Base-by-base conservation (phyloP, 1,140 invertebrate genomes). In the Protaetia brevitarsis region DNA sequence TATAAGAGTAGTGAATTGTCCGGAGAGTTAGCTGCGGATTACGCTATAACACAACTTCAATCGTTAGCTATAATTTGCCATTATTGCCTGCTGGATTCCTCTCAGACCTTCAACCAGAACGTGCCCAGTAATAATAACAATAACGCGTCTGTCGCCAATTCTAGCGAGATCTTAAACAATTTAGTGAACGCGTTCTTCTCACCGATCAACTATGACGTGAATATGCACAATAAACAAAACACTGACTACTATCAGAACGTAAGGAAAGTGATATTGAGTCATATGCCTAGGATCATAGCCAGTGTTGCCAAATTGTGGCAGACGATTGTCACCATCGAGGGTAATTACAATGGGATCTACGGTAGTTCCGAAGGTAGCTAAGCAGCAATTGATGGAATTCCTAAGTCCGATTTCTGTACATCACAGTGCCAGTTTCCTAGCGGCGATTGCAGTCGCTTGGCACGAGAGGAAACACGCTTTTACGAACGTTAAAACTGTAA, bases 371-470 rank as follows among this genome's bases (percentile, higher is more conserved):
- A 81, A 88, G 79, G 81, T 88, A 66, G 86, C 92, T 0, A 88
- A 89, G 63, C 88, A 91, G 70, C 89, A 93, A 68, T 82, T 97
- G 26, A 77, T 96, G 60, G 91, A 94, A 75, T 89, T 96, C 64
- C 77, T 97, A 0, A 94, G 91, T 74, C 94, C 95, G 1, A 89
- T 97, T 51, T 92, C 93, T 11, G 84, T 93, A 36, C 89, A 93
- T 75, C 92, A 97, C 78, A 89, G 91, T 28, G 83, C 86, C 10
- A 90, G 90, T 75, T 92, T 97, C 67, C 79, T 97, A 58, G 88
- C 89, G 16, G 90, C 94, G 10, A 84, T 96, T 66, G 91, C 92
- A n/a, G 88, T 94, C 36, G 92, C 92, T 30, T 96, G 94, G 94
- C 88, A 92, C 75, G 93, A 95, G 72, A 82, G 88, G 58, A 82